phyloP scores from a whole-genome alignment of 1,140 invertebrate species.

The Lethrus apterus region DNA sequence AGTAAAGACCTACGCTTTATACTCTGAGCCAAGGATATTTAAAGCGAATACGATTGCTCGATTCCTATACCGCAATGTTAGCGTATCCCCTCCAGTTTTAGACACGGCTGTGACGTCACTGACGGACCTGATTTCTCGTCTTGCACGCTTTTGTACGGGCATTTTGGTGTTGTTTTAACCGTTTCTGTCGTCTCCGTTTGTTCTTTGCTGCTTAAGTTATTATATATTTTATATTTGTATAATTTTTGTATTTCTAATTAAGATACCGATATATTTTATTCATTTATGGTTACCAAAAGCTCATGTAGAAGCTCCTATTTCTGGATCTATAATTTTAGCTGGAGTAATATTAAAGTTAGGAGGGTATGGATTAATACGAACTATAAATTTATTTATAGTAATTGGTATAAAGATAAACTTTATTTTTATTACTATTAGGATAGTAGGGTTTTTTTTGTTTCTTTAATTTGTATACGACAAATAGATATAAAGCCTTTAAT shows the following conservation, averaged over 20 bases:
- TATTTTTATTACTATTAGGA: slow-evolving; percentile 46
- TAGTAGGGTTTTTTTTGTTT: slow-evolving; percentile 49
- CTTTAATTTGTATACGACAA: slow-evolving; percentile 54
- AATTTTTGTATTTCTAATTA: slow-evolving; percentile 57
- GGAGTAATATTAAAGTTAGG: slow-evolving; percentile 62
- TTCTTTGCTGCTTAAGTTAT: too few relatives aligned
- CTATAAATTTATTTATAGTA: slow-evolving; percentile 42
- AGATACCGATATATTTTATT: slow-evolving; percentile 60
- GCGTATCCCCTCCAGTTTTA: too few relatives aligned
- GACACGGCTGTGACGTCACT: too few relatives aligned
- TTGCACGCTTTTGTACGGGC: too few relatives aligned
- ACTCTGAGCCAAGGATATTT: too few relatives aligned
- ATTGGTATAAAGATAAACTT: slow-evolving; percentile 42
- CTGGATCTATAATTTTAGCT: slow-evolving; percentile 63
- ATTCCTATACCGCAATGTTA: too few relatives aligned
- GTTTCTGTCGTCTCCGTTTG: too few relatives aligned
- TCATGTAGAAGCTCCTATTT: slow-evolving; percentile 65
- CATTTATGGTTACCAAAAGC: slow-evolving; percentile 65
- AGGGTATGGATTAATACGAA: slow-evolving; percentile 53
- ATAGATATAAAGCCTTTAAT: slow-evolving; percentile 53
- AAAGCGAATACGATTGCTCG: too few relatives aligned
- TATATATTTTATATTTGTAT: slow-evolving; percentile 49
- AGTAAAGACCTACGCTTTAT: too few relatives aligned
- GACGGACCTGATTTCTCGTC: too few relatives aligned
- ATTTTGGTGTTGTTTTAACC: too few relatives aligned